Evolutionary conservation across 2,797 vertebrate species (phyloP).

Genomic region (Vireo griseus): DNA sequence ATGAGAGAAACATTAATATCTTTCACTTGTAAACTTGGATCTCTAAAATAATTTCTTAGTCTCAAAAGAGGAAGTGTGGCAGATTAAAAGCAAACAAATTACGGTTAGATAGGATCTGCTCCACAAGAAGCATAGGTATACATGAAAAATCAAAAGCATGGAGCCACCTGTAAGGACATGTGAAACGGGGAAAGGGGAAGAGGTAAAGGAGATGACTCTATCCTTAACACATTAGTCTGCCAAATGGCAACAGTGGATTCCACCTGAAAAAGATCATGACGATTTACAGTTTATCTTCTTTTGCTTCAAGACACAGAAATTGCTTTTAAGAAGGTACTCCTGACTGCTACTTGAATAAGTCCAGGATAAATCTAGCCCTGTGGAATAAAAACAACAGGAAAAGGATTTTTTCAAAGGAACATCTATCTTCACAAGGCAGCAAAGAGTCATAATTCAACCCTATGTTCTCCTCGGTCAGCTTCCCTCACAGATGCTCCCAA

Average conservation of each 20-base stretch:
- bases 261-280: background rate
- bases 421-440: background rate
- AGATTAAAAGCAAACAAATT: background rate
- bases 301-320: background rate
- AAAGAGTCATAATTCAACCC: background rate
- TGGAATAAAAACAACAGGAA: background rate
- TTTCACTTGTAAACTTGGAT: background rate
- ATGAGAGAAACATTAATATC: background rate
- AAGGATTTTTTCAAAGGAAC: background rate
- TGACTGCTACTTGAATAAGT: background rate
- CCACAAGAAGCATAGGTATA: background rate
- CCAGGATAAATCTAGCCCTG: background rate
- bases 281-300: background rate
- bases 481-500: background rate
- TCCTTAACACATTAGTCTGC: background rate
- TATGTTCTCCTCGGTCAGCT: background rate
- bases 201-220: background rate
- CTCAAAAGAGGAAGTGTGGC: background rate
- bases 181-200: background rate
- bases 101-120: background rate
- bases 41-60: background rate
- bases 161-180: background rate
- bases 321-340: background rate
- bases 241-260: background rate
- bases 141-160: background rate